A percentile compares a stretch with the other conserved stretches of the same genome.
Conservation (phyloP, 2,888 invertebrate genomes). For the Tholera decimalis region DNA sequence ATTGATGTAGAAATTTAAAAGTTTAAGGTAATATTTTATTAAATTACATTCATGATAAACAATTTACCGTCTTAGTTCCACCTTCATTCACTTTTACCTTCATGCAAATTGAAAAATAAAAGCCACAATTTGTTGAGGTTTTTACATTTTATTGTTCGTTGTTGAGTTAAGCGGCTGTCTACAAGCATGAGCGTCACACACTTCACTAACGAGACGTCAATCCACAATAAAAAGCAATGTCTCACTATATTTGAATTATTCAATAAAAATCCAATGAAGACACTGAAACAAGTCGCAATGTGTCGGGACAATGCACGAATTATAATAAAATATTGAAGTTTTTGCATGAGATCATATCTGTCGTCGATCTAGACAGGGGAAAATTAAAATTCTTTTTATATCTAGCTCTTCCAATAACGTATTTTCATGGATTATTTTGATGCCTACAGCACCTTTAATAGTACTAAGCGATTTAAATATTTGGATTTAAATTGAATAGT, state of each 20-base stretch:
- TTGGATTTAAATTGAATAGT: constrained; percentile 28
- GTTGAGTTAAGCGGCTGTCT: constrained; percentile 50
- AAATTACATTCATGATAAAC: no score
- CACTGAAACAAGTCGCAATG: constrained; percentile 81
- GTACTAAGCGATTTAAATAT: constrained; percentile 13
- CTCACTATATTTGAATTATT: constrained; percentile 83
- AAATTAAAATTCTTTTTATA: constrained; percentile 63
- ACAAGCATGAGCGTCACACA: constrained; percentile 67
- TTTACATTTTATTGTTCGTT: not conserved
- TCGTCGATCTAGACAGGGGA: constrained; percentile 59
- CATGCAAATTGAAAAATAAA: constrained; percentile 20
- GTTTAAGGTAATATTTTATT: no score
- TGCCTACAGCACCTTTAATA: not conserved
- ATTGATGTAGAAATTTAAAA: no score
- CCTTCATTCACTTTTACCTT: no score
- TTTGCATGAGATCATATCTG: constrained; percentile 64
- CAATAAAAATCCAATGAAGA: constrained; percentile 85
- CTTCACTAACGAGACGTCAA: constrained; percentile 79
- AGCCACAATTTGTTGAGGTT: no score
- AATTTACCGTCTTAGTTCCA: no score
- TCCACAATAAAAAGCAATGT: constrained; percentile 79
- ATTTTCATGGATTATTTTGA: constrained; percentile 32
- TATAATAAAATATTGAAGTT: constrained; percentile 84
- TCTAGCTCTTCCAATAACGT: constrained; percentile 46
- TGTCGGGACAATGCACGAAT: constrained; percentile 82